Base-by-base conservation (phyloP, 2,797 vertebrate species). In the Morelia viridis region DNA sequence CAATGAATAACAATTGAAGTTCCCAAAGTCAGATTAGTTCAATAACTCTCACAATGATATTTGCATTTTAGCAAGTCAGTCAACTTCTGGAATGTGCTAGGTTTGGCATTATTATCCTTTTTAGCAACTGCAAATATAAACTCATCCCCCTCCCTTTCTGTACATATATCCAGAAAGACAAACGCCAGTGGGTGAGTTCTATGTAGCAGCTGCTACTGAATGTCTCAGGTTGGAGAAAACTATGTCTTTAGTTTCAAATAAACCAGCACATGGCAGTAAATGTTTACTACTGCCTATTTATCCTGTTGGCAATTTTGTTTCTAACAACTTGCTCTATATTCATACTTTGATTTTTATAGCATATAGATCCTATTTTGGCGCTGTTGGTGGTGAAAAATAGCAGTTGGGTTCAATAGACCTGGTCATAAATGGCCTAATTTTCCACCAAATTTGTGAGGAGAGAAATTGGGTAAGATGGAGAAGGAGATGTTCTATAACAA, bases 41-140 rank as follows among this genome's bases (percentile, higher is more conserved):
- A n/a, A 76, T 92, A 85, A 26, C 28, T 28, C 26, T 46, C 53
- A 57, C 53, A 76, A 94, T 60, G 7, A 56, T 46, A 22, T 89
- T 65, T 89, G 31, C 6, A 13, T 46, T 60, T 46, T 57, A 80
- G 12, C 50, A 89, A 88, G 22, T 19, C 31, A 84, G 89, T 76
- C 17, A 83, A 2, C 26, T 65, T 71, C 57, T 90, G 68, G 58
- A 85, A 89, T 88, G 31, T 19, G 57, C 57, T 83, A 88, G 31
- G 35, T 85, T 90, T 87, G 0, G 64, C 41, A 95, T 94, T 91
- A 31, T 93, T 85, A 53, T 68, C 91, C 19, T 41, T 93, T 93
- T 92, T 90, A 88, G 65, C 89, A 94, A 94, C 87, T 90, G 89
- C 57, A 94, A 92, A 94, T 24, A 24, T 41, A 4, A 83, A 88